Conservation (phyloP, 2,888 invertebrate genomes). For the Rugalucina vietnamica region DNA sequence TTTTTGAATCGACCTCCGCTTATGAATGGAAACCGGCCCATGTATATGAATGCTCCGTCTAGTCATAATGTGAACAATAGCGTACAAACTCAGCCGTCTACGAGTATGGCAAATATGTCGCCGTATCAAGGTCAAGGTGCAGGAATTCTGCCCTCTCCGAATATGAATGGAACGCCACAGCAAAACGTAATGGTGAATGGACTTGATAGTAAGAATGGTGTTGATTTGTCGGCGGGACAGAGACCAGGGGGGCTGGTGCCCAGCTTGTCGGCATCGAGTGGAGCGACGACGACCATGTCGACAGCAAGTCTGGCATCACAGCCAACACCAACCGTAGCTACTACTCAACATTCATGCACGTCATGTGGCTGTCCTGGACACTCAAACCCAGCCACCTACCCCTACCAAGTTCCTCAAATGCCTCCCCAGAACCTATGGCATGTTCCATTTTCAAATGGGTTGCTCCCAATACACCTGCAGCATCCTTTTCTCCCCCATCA, state of each 20-base stretch:
- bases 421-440: constrained; percentile 59
- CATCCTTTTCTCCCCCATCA: constrained; percentile 49
- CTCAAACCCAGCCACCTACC: constrained; percentile 35
- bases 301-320: constrained; percentile 33
- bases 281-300: constrained; percentile 35
- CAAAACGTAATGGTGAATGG: constrained; percentile 16
- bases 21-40: constrained; percentile 4
- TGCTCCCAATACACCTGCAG: constrained; percentile 55
- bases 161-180: constrained; percentile 34
- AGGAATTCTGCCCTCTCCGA: not conserved
- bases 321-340: constrained; percentile 35
- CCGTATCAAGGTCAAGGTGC: not conserved
- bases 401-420: constrained; percentile 63
- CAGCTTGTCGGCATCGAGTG: constrained; percentile 29
- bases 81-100: not conserved
- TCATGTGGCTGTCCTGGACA: constrained; percentile 70
- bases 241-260: constrained; percentile 19
- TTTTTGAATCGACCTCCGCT: constrained; percentile 34
- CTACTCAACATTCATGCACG: constrained; percentile 53
- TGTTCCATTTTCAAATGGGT: constrained; percentile 58
- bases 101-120: not conserved
- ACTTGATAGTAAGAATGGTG: not conserved
- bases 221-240: not conserved
- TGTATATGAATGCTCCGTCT: constrained; percentile 14
- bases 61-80: not conserved